Conservation (phyloP, 2,888 invertebrate genomes). For the Anodontia alba region DNA sequence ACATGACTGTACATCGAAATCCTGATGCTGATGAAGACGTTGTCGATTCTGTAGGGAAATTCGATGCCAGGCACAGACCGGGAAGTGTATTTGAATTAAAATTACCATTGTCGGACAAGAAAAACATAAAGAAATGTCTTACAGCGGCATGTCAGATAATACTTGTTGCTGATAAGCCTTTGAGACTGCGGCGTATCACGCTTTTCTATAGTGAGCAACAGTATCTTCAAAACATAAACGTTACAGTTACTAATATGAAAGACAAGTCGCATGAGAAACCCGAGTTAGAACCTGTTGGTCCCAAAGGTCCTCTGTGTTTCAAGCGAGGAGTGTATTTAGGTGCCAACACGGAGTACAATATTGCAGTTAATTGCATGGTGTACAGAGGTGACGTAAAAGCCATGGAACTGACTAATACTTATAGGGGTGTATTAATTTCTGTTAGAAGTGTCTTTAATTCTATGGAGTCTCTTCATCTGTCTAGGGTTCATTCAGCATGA, state of each 20-base stretch:
- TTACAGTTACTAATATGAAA: conserved; percentile 58
- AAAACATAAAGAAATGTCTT: conserved; percentile 54
- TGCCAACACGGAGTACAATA: conserved; percentile 57
- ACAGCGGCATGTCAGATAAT: conserved; percentile 55
- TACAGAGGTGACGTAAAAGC: conserved; percentile 58
- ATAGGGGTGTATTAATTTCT: conserved; percentile 51
- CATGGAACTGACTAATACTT: conserved; percentile 50
- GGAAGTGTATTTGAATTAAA: conserved; percentile 60
- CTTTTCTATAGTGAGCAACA: conserved; percentile 50
- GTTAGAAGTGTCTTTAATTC: conserved; percentile 59
- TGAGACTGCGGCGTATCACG: conserved; percentile 53
- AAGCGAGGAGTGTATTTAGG: conserved; percentile 49
- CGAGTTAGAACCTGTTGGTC: conserved; percentile 45
- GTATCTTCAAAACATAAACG: conserved; percentile 49
- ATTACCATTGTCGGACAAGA: conserved; percentile 40
- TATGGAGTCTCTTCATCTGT: conserved; percentile 53
- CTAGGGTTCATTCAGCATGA: conserved; percentile 42
- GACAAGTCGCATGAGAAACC: conserved; percentile 47
- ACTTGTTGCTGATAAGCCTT: conserved; percentile 55
- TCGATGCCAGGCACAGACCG: conserved; percentile 55
- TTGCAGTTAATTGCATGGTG: conserved; percentile 53
- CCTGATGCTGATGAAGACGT: conserved; percentile 33
- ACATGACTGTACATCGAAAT: conserved; percentile 44
- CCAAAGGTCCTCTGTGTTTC: conserved; percentile 48
- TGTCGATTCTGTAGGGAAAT: conserved; percentile 53